These are phyloP conservation scores for Aramus guarauna DNA, from an alignment of 2,113 vertebrate species.

Conservation along the genomic window DNA sequence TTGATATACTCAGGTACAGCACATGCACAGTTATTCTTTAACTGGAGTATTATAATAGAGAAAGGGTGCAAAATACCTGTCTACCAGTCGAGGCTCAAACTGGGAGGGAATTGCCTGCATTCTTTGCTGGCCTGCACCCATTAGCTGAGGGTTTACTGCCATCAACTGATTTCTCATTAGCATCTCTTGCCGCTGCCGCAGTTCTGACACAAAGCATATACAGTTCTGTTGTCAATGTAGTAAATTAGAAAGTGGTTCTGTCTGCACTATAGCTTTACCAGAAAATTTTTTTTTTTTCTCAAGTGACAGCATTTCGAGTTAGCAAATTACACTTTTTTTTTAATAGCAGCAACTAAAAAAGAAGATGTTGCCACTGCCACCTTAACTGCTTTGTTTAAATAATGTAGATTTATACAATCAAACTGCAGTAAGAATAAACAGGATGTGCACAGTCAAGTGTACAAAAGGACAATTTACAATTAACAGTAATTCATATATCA, in stretches of 20 bases:
- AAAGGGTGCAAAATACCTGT: constrained; percentile 77
- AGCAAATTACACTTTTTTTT: background rate
- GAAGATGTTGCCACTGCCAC: background rate
- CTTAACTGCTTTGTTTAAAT: background rate
- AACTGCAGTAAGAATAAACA: background rate
- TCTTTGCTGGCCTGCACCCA: constrained; percentile 82
- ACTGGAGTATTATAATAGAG: background rate
- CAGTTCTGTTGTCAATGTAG: background rate
- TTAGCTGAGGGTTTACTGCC: constrained; percentile 85
- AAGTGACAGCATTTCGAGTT: background rate
- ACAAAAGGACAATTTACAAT: background rate
- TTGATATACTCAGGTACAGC: background rate
- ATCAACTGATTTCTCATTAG: constrained; percentile 88
- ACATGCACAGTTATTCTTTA: background rate
- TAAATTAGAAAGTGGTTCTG: background rate
- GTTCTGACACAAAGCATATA: constrained; percentile 73
- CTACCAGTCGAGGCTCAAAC: constrained; percentile 84
- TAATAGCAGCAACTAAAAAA: background rate
- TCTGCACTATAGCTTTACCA: background rate
- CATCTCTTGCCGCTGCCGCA: constrained; percentile 86
- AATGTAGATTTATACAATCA: background rate
- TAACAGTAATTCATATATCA: background rate
- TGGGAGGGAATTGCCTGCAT: constrained; percentile 80
- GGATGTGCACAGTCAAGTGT: background rate
- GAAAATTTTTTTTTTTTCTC: background rate